These are phyloP conservation scores for Ganaspis brasiliensis DNA, from an alignment of 2,888 invertebrate genomes.

Conservation along the genomic window DNA sequence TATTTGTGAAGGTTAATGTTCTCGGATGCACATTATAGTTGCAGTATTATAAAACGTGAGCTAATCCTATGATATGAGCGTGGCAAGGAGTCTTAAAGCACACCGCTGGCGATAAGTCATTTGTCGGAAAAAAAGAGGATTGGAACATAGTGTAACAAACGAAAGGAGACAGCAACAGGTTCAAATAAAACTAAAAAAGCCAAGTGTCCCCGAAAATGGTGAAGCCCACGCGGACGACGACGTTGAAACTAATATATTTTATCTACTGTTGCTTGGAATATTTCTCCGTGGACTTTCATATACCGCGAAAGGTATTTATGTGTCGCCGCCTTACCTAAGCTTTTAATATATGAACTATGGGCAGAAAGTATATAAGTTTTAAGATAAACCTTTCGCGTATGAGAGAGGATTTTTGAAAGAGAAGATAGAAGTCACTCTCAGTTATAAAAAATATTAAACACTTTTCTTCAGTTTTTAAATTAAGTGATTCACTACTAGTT, in stretches of 20 bases:
- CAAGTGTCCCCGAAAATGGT: slow-evolving; percentile 73
- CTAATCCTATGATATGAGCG: slow-evolving; percentile 37
- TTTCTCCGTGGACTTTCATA: slow-evolving; percentile 57
- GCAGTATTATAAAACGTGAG: slow-evolving; percentile 33
- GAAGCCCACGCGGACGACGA: slow-evolving; percentile 68
- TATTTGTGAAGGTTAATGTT: slow-evolving; percentile 3
- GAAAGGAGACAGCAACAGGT: slow-evolving; percentile 47
- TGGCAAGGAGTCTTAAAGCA: slow-evolving; percentile 30
- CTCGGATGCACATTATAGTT: slow-evolving; percentile 34
- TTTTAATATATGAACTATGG: slow-evolving; percentile 78
- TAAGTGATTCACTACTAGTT: too few relatives aligned
- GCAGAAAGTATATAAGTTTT: slow-evolving; percentile 14
- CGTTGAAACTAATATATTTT: slow-evolving; percentile 73
- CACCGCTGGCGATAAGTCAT: slow-evolving; percentile 42
- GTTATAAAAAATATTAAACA: too few relatives aligned
- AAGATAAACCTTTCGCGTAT: too few relatives aligned
- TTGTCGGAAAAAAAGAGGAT: slow-evolving; percentile 37
- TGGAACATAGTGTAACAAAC: slow-evolving; percentile 42
- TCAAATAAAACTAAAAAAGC: slow-evolving; percentile 45
- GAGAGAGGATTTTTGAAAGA: too few relatives aligned
- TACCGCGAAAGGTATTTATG: slow-evolving; percentile 76
- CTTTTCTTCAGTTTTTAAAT: too few relatives aligned
- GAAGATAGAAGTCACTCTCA: too few relatives aligned
- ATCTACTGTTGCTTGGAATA: slow-evolving; percentile 65
- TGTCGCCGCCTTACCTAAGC: slow-evolving; percentile 78